A percentile compares a stretch with the other conserved stretches of the same genome.
phyloP scores from a whole-genome alignment of 1,140 invertebrate genomes.

The Eulimnadia texana region DNA sequence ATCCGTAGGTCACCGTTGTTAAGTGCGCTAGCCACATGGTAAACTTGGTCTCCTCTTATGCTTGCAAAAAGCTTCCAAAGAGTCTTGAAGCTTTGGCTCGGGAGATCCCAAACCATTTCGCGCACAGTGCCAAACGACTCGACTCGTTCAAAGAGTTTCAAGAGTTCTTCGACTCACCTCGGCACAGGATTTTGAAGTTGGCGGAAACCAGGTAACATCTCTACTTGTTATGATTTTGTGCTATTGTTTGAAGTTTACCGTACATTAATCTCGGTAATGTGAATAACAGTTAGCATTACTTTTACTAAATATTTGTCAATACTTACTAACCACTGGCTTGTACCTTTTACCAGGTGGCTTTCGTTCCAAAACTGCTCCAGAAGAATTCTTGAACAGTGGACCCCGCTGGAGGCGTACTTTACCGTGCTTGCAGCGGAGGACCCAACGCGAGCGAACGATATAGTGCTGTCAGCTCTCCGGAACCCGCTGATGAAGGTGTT shows the following conservation, averaged over 20 bases:
- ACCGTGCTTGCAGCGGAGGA: neutral
- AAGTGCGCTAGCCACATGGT: neutral
- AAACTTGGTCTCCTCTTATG: neutral
- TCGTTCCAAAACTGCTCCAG: conserved; percentile 7
- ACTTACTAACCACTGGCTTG: neutral
- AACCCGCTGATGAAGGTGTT: neutral
- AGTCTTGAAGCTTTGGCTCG: conserved; percentile 6
- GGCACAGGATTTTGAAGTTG: neutral
- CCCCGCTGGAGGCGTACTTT: neutral
- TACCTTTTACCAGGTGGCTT: neutral
- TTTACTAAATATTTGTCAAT: too few relatives aligned
- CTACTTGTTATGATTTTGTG: neutral
- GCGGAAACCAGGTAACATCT: neutral
- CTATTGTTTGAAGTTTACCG: too few relatives aligned
- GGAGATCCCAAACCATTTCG: neutral
- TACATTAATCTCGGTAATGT: too few relatives aligned
- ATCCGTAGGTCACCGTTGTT: neutral
- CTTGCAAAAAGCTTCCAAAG: neutral
- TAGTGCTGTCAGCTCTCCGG: neutral
- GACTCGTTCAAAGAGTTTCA: neutral
- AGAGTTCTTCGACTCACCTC: neutral
- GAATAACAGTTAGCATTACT: too few relatives aligned
- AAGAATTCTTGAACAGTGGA: conserved; percentile 6
- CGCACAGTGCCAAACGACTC: conserved; percentile 2
- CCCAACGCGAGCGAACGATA: neutral